Evolutionary conservation across 1,140 invertebrate genomes (phyloP), one percentile per base, ranked within the genome.

Genomic region (Scylla paramamosain): DNA sequence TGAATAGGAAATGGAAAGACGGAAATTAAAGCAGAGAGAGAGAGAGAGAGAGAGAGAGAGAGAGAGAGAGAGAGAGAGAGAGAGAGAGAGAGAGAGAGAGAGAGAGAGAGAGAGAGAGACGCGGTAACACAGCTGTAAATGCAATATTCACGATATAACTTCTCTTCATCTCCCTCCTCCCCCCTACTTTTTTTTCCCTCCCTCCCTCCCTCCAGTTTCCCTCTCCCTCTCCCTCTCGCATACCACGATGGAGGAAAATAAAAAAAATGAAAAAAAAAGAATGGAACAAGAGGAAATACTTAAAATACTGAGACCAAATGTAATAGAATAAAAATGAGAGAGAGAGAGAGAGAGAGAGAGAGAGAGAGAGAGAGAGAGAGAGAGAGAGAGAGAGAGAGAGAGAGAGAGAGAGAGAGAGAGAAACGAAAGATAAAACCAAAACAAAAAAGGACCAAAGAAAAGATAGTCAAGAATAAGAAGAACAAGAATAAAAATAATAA

Each of bases 91-190:
- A 48, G 88, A 46, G 39, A 20, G 3, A 90, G 0, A 90, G 88
- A 90, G 39, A 89, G 87, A 89, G 32, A 46, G 87, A 89, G 45
- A 90, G 88, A 90, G 88, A 90, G 88, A 90, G 87, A 89, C 31
- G 39, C 31, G 46, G 87, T 39, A 31, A 89, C 31, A 89, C 31
- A 89, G 87, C 32, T 29, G 39, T 29, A 77, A n/a, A 77, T 77
- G 20, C 25, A 77, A 77, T n/a, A 77, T 77, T 25, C 67, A 77
- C 6, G 67, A 77, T 2, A 25, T n/a, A 77, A 25, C 67, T 77
- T 46, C 86, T 28, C n/a, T 46, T 88, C 31, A 4, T 6, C 4
- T n/a, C 0, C 28, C 39, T 32, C 4, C 20, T 20, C 16, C 88
- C 8, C 28, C 45, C 6, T 29, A n/a, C 12, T n/a, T n/a, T 29